These are phyloP conservation scores for Zootoca vivipara DNA, from an alignment of 2,113 vertebrate species.

Conservation along the genomic window DNA sequence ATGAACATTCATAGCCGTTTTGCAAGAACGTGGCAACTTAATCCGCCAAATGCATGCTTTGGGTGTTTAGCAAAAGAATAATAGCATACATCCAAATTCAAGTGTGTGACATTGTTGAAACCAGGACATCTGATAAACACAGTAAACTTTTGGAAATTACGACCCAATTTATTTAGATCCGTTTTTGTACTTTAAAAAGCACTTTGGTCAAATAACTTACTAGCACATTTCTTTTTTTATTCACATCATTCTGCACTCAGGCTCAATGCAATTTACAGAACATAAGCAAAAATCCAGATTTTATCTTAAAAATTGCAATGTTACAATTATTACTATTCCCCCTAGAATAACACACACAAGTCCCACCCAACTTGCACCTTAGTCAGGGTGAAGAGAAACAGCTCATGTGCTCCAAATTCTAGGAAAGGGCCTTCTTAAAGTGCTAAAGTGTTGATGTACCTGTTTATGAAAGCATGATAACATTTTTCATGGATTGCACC, in stretches of 20 bases:
- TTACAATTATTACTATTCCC: neutral
- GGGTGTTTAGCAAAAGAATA: neutral
- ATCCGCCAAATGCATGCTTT: constrained; percentile 5
- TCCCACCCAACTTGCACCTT: neutral
- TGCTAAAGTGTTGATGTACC: too few relatives aligned
- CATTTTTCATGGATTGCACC: too few relatives aligned
- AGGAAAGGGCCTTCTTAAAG: neutral
- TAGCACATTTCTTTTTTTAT: neutral
- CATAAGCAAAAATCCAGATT: neutral
- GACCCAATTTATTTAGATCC: neutral
- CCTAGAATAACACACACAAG: neutral
- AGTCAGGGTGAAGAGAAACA: neutral
- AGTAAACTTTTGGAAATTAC: neutral
- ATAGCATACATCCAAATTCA: neutral
- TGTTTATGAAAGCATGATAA: too few relatives aligned
- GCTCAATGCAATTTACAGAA: neutral
- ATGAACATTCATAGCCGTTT: constrained; percentile 13
- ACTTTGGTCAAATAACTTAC: neutral
- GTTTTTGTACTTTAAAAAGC: neutral
- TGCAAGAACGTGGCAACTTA: neutral
- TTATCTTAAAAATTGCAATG: neutral
- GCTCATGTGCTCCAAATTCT: neutral
- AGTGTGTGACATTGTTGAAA: neutral
- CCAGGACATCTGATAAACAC: neutral
- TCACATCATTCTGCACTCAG: neutral